These are phyloP conservation scores for Podiceps cristatus DNA, from an alignment of 2,113 vertebrate genomes.

Conservation along the genomic window DNA sequence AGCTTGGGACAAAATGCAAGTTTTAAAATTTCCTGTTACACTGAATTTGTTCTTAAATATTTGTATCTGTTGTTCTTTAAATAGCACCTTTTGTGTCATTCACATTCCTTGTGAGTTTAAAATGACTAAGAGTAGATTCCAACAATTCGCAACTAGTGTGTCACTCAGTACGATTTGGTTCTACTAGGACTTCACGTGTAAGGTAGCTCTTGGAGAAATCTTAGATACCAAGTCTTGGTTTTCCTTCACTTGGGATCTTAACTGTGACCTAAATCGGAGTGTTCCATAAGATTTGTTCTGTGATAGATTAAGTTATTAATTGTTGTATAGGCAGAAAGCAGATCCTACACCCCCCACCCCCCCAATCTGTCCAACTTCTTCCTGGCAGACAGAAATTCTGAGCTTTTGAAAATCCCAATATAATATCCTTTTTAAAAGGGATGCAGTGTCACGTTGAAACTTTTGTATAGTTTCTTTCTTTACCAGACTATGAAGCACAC, in stretches of 20 bases:
- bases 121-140: background rate
- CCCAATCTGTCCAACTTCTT: background rate
- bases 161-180: background rate
- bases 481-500: background rate
- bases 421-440: background rate
- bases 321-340: background rate
- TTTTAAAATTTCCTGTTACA: background rate
- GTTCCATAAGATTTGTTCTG: background rate
- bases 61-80: background rate
- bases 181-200: background rate
- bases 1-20: background rate
- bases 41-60: background rate
- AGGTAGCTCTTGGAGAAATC: background rate
- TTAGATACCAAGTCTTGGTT: background rate
- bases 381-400: background rate
- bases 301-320: background rate
- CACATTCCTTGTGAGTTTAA: background rate
- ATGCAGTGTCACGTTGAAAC: accelerated
- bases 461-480: background rate
- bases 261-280: background rate
- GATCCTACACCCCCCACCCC: background rate
- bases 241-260: background rate
- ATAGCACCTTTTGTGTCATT: background rate
- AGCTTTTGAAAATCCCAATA: background rate
- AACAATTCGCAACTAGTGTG: background rate